Evolutionary conservation across 2,888 invertebrate species (phyloP), one percentile per base, ranked within the genome.

Genomic region (Drosophila imparisetae): DNA sequence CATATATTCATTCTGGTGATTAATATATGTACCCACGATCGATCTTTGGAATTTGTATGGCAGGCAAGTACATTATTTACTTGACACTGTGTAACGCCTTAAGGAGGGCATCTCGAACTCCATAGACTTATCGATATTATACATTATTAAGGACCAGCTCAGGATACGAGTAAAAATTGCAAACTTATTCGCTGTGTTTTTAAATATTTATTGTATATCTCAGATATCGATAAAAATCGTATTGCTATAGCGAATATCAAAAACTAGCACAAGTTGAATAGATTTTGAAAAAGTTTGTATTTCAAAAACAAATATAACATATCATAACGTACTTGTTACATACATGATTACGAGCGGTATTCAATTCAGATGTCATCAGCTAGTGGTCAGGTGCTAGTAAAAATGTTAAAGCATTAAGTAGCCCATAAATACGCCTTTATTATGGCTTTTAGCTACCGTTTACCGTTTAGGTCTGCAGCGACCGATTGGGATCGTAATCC

Each of bases 371-470:
- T 40, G 53, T 42, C 40, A 54, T 32, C 32, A 30, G 36, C 2
- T 1, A 11, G 32, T 11, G 42, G 60, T 42, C 57, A 50, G 62
- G 29, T 69, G 64, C 64, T 52, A 58, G 57, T 61, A 53, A 65
- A 65, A 75, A 69, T 69, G 59, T 57, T 61, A 38, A 66, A 75
- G 66, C 67, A 85, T 54, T 68, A 70, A 78, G 69, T 82, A 75
- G 67, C 63, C 57, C 85, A 82, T 84, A 86, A 86, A 89, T 75
- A 86, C 66, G 71, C 66, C 71, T 83, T 86, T 81, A 83, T 89
- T 83, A 73, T 65, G 81, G 87, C 81, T 86, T 89, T 84, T 72
- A 78, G 89, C 84, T 84, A 84, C 87, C 79, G 89, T 84, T 78
- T 80, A 71, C 57, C 32, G 10, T 30, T 30, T 84, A 65, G 50